A percentile compares a stretch with the other conserved stretches of the same genome.
These are phyloP conservation scores for Abrostola tripartita DNA, from an alignment of 2,888 invertebrate species.

Conservation along the genomic window DNA sequence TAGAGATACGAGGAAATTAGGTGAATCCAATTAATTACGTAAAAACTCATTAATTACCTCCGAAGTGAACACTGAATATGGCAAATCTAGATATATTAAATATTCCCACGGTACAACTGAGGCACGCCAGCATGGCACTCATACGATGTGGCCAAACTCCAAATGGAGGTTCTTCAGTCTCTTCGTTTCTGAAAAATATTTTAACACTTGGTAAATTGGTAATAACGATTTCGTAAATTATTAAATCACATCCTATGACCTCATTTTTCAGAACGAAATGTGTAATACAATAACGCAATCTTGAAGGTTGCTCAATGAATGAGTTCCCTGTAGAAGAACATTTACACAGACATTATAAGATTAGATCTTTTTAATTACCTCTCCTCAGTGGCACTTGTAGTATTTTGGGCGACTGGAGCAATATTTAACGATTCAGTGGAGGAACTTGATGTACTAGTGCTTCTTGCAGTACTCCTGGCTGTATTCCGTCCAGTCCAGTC, in stretches of 20 bases:
- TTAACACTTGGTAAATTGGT: slow-evolving; percentile 15
- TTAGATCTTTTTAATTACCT: slow-evolving; percentile 66
- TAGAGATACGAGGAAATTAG: slow-evolving; percentile 40
- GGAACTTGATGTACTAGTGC: slow-evolving; percentile 79
- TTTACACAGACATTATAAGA: slow-evolving; percentile 15
- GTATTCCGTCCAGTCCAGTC: slow-evolving; percentile 81
- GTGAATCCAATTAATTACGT: slow-evolving; percentile 38
- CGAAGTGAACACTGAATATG: slow-evolving; percentile 95
- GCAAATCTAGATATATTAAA: slow-evolving; percentile 97
- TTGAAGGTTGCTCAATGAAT: slow-evolving; percentile 35
- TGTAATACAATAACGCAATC: slow-evolving; percentile 49
- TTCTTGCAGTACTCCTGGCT: slow-evolving; percentile 75
- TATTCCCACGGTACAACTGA: slow-evolving; percentile 95
- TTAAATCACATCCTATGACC: slow-evolving; percentile 59
- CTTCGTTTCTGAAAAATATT: slow-evolving; percentile 74
- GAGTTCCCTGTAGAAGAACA: slow-evolving; percentile 20
- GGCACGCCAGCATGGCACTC: slow-evolving; percentile 93
- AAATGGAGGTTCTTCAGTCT: slow-evolving; percentile 81
- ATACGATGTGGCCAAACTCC: slow-evolving; percentile 87
- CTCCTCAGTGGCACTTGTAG: slow-evolving; percentile 74
- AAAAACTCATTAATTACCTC: slow-evolving; percentile 86
- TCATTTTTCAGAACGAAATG: slow-evolving; percentile 56
- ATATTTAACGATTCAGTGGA: slow-evolving; percentile 79
- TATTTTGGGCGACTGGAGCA: slow-evolving; percentile 65
- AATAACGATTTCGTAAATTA: slow-evolving; percentile 51